Evolutionary conservation across 2,888 invertebrate genomes (phyloP), one percentile per base, ranked within the genome.

Genomic region (Plebejus melissa): DNA sequence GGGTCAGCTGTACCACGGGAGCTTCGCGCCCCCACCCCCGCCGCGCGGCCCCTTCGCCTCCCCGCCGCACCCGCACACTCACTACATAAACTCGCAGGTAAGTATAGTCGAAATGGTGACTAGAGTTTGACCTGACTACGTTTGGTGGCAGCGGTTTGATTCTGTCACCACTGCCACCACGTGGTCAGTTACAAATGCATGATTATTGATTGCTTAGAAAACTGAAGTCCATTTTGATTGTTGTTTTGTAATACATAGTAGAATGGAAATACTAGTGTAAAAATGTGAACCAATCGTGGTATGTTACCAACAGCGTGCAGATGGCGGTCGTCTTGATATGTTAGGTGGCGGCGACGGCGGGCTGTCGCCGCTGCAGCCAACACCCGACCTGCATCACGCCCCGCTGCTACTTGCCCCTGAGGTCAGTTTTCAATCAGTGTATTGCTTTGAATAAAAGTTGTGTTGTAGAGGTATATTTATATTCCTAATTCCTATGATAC

Each of bases 1-100:
- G 80, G 91, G 90, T 9, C 86, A 90, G 82, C 90, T 86, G 85
- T 91, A 92, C 84, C 87, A 86, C 84, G 87, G 86, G 76, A 82
- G 85, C 77, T 88, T 88, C 84, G 84, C 85, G 76, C 84, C 84
- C 28, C 85, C 86, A 78, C 83, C 85, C 54, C 86, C 90, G 77
- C 88, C 90, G 74, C 85, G 90, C 71, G 89, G 87, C 9, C 89
- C 90, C 65, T 90, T 88, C 87, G 88, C 91, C 60, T 88, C 90
- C 75, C 90, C 90, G 57, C 89, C 88, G 60, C 90, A 89, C 69
- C 83, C 88, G 13, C 88, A 87, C 76, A 83, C 88, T 69, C 91
- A 92, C 81, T 92, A 91, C 80, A 84, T 92, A 58, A 86, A 84
- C 76, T 84, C 90, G 11, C 91, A 92, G 89, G 90, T 90, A 11